Evolutionary conservation across 2,888 invertebrate species (phyloP).

Genomic region (Drosophila dives): DNA sequence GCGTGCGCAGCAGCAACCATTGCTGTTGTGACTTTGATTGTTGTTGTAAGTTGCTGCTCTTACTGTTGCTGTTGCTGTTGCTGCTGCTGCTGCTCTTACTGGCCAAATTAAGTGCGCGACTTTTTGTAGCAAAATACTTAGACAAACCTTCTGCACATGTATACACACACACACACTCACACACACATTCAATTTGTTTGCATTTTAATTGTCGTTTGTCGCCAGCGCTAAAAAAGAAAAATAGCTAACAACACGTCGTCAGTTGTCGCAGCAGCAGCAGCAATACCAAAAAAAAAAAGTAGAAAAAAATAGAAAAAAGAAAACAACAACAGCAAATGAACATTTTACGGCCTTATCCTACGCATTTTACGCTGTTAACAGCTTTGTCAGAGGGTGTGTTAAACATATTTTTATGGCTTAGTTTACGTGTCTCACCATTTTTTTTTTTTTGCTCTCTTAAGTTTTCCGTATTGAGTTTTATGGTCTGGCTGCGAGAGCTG

Average conservation of each 20-base stretch:
- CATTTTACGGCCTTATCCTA: slow-evolving; percentile 71
- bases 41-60: slow-evolving; percentile 35
- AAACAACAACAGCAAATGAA: slow-evolving; percentile 42
- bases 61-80: slow-evolving; percentile 34
- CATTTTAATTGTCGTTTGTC: slow-evolving; percentile 77
- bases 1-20: slow-evolving; percentile 68
- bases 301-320: background rate
- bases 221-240: slow-evolving; percentile 72
- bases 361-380: slow-evolving; percentile 76
- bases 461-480: slow-evolving; percentile 35
- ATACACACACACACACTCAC: slow-evolving; percentile 21
- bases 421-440: slow-evolving; percentile 63
- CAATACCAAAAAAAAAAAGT: slow-evolving; percentile 16
- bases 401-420: slow-evolving; percentile 75
- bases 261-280: slow-evolving; percentile 49
- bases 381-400: slow-evolving; percentile 78
- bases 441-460: slow-evolving; percentile 36
- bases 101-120: slow-evolving; percentile 63
- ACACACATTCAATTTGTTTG: slow-evolving; percentile 69
- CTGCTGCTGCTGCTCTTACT: slow-evolving; percentile 50
- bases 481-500: slow-evolving; percentile 50
- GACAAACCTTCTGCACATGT: slow-evolving; percentile 70
- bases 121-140: slow-evolving; percentile 75
- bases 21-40: slow-evolving; percentile 22
- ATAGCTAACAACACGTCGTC: slow-evolving; percentile 72